Conservation (phyloP, 1,140 invertebrate genomes). For the Belonocnema kinseyi region DNA sequence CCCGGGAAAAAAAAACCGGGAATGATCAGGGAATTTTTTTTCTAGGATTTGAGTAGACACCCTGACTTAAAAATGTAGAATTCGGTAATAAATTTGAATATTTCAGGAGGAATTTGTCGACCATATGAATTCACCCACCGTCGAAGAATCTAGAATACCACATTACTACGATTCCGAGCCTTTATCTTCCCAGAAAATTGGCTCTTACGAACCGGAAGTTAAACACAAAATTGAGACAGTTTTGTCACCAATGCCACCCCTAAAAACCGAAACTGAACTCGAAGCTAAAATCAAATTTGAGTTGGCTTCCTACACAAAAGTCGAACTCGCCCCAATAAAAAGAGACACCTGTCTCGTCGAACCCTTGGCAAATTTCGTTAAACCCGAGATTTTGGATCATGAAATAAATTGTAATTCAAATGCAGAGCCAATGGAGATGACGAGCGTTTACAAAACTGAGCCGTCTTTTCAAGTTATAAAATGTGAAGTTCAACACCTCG, state of each 20-base stretch:
- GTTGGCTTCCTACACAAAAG: conserved; percentile 27
- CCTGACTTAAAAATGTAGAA: no score
- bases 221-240: conserved; percentile 38
- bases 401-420: conserved; percentile 35
- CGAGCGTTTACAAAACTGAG: conserved; percentile 41
- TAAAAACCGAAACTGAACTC: conserved; percentile 22
- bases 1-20: no score
- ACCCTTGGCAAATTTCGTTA: conserved; percentile 14
- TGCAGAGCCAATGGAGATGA: not conserved
- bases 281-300: not conserved
- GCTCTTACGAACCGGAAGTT: conserved; percentile 35
- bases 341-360: conserved; percentile 32
- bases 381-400: conserved; percentile 40
- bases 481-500: conserved; percentile 3
- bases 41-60: no score
- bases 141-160: conserved; percentile 50
- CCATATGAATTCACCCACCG: conserved; percentile 56
- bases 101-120: conserved; percentile 65
- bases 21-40: no score
- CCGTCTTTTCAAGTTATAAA: not conserved
- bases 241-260: not conserved
- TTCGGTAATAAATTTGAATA: not conserved
- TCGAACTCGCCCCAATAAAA: conserved; percentile 32
- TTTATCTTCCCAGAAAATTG: conserved; percentile 41
- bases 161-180: conserved; percentile 51